phyloP scores from a whole-genome alignment of 2,888 invertebrate genomes.

The Spialia ferax region DNA sequence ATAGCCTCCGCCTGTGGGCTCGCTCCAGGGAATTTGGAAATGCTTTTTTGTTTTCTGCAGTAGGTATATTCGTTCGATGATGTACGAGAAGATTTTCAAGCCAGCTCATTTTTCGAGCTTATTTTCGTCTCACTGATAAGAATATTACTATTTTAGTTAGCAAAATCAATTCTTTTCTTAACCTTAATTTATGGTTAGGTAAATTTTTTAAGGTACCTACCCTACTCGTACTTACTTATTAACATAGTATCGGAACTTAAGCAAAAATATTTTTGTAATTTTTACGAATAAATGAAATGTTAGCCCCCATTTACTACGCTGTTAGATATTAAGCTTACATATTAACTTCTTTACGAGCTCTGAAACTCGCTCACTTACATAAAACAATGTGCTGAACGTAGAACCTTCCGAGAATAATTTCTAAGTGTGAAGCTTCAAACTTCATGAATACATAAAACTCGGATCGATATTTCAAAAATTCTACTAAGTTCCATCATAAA shows the following conservation, averaged over 20 bases:
- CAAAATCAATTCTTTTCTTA: no score
- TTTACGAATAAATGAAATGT: no score
- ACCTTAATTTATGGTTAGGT: no score
- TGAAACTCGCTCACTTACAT: slow-evolving; percentile 13
- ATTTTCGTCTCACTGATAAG: neutral
- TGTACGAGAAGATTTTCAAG: slow-evolving; percentile 9
- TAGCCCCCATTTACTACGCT: neutral
- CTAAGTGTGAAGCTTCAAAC: slow-evolving; percentile 54
- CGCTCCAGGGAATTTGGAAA: slow-evolving; percentile 32
- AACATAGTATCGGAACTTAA: no score
- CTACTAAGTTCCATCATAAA: slow-evolving; percentile 59
- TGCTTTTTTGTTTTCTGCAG: slow-evolving; percentile 20
- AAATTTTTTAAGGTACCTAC: no score
- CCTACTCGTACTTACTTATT: no score
- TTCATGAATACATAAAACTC: slow-evolving; percentile 60
- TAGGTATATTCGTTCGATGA: slow-evolving; percentile 29
- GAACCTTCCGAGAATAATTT: slow-evolving; percentile 49
- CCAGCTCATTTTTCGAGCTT: neutral
- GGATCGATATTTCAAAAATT: slow-evolving; percentile 35
- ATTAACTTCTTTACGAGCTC: slow-evolving; percentile 20
- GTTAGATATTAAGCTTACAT: neutral
- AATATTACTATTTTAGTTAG: no score
- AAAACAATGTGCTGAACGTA: slow-evolving; percentile 41
- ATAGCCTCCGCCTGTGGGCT: slow-evolving; percentile 31
- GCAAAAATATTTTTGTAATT: no score